A percentile compares a stretch with the other conserved stretches of the same genome.
These are phyloP conservation scores for Hydrolagus colliei DNA, from an alignment of 2,797 vertebrate species.

Conservation along the genomic window DNA sequence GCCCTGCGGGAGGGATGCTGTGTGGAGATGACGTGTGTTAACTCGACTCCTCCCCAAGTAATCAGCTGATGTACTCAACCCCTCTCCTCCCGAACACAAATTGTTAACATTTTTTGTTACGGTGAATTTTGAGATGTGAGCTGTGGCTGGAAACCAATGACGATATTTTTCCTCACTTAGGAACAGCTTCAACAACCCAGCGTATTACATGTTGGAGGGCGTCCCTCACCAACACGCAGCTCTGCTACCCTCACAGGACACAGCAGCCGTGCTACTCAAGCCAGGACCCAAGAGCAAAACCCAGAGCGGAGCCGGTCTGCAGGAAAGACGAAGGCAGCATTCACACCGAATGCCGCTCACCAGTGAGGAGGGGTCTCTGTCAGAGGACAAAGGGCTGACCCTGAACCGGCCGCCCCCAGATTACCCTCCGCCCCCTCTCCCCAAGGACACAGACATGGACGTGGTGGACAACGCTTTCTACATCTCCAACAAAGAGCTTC, in stretches of 20 bases:
- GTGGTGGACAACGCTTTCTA: slow-evolving; percentile 57
- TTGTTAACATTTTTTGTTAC: too few relatives aligned
- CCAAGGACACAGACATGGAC: slow-evolving; percentile 65
- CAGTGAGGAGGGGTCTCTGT: slow-evolving; percentile 64
- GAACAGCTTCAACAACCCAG: slow-evolving; percentile 95
- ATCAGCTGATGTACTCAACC: too few relatives aligned
- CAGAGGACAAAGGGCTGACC: slow-evolving; percentile 69
- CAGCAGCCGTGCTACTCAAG: slow-evolving; percentile 43
- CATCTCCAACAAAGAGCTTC: slow-evolving; percentile 46
- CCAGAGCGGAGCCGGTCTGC: slow-evolving; percentile 45
- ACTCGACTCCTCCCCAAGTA: too few relatives aligned
- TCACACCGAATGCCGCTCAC: slow-evolving; percentile 43
- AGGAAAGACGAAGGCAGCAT: slow-evolving; percentile 39
- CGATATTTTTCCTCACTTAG: slow-evolving; percentile 47
- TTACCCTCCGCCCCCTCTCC: slow-evolving; percentile 85
- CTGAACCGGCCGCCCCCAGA: slow-evolving; percentile 82
- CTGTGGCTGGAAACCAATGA: too few relatives aligned
- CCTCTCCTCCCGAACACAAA: too few relatives aligned
- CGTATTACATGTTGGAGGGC: slow-evolving; percentile 90
- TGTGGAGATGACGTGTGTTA: too few relatives aligned
- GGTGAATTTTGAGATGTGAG: too few relatives aligned
- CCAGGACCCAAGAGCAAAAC: slow-evolving; percentile 65
- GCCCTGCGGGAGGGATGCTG: too few relatives aligned
- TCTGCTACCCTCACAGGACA: slow-evolving; percentile 57
- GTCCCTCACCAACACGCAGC: slow-evolving; percentile 77